Conservation (phyloP, 2,888 invertebrate genomes). For the Brachyopa scutellaris region DNA sequence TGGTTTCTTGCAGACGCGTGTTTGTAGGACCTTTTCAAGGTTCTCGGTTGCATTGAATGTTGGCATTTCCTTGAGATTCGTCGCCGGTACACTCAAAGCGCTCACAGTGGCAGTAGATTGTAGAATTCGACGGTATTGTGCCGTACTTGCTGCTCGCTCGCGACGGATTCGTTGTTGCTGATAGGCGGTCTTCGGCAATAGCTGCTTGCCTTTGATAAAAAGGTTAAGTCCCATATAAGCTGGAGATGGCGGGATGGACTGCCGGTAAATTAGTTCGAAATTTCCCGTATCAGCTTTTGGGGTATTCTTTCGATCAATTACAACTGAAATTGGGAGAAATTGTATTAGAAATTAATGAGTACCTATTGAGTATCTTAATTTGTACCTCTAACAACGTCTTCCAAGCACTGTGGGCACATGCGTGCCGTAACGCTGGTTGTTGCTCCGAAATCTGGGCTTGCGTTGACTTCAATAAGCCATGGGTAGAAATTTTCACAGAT, state of each 20-base stretch:
- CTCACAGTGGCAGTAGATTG: constrained; percentile 57
- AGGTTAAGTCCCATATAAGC: constrained; percentile 87
- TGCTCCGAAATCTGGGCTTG: constrained; percentile 95
- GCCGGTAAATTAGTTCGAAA: constrained; percentile 91
- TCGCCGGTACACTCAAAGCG: constrained; percentile 68
- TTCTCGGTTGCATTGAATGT: constrained; percentile 80
- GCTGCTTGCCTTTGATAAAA: constrained; percentile 80
- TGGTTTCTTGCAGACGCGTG: constrained; percentile 16
- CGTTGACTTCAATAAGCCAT: constrained; percentile 97
- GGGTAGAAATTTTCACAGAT: constrained; percentile 92
- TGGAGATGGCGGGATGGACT: constrained; percentile 89
- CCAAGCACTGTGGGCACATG: constrained; percentile 92
- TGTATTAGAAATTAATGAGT: neutral
- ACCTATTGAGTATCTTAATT: neutral
- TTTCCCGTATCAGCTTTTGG: constrained; percentile 90
- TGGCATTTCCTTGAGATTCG: constrained; percentile 79
- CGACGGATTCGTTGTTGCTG: constrained; percentile 74
- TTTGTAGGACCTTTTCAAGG: constrained; percentile 75
- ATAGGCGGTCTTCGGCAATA: constrained; percentile 77
- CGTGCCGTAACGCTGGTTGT: constrained; percentile 94
- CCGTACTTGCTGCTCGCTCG: constrained; percentile 76
- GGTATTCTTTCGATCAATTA: constrained; percentile 88
- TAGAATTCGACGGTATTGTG: constrained; percentile 58
- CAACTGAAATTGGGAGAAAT: constrained; percentile 84
- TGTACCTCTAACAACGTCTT: constrained; percentile 95